Conservation (phyloP, 2,797 vertebrate species). For the Uromys caudimaculatus region DNA sequence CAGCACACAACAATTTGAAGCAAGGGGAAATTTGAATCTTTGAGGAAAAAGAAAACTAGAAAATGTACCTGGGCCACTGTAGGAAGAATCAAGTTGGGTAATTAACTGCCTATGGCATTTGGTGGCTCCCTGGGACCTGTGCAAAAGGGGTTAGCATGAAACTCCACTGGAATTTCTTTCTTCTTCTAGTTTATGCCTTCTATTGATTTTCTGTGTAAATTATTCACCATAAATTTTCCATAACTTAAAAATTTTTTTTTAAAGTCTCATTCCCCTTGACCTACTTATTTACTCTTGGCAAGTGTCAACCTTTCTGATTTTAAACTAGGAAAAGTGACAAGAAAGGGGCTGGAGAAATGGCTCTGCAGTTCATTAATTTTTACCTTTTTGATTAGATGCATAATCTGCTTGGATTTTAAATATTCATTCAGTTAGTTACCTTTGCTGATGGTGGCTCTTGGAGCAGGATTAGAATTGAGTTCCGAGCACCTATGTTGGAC, state of each 20-base stretch:
- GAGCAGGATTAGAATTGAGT: background rate
- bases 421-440: background rate
- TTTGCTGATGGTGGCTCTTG: background rate
- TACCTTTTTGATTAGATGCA: slow-evolving; percentile 1
- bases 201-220: slow-evolving; percentile 50
- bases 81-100: background rate
- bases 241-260: background rate
- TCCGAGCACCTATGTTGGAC: too few relatives aligned
- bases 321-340: background rate
- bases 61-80: background rate
- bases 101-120: background rate
- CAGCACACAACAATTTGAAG: background rate
- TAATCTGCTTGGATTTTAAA: background rate
- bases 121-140: slow-evolving; percentile 2
- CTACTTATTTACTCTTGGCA: background rate
- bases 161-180: background rate
- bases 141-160: slow-evolving; percentile 12
- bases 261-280: background rate
- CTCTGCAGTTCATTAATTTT: background rate
- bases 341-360: background rate
- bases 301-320: background rate
- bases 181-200: background rate
- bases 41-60: background rate
- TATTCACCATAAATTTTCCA: slow-evolving; percentile 7
- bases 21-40: background rate